A percentile compares a stretch with the other conserved stretches of the same genome.
These are phyloP conservation scores for Panzeria rudis DNA, from an alignment of 2,888 invertebrate species.

Conservation along the genomic window DNA sequence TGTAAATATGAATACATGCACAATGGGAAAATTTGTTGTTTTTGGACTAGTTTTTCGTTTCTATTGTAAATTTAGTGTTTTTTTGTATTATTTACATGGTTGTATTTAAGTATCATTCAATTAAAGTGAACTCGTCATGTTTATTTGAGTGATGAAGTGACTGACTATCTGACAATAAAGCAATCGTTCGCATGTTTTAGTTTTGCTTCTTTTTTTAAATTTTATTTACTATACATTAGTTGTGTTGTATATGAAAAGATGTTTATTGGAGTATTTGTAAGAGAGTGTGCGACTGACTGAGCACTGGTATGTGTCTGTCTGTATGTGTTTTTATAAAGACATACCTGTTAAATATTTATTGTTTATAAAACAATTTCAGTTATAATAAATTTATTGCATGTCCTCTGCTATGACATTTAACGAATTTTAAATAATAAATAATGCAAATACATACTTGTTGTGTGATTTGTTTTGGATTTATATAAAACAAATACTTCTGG, in stretches of 20 bases:
- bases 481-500: not conserved
- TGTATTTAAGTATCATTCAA: constrained; percentile 51
- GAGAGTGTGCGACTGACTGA: not conserved
- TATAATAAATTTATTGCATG: constrained; percentile 56
- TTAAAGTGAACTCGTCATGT: constrained; percentile 32
- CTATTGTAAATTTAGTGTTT: constrained; percentile 11
- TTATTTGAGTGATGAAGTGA: constrained; percentile 20
- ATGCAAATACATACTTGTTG: constrained; percentile 37
- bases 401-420: constrained; percentile 40
- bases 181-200: constrained; percentile 28
- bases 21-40: not conserved
- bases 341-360: constrained; percentile 44
- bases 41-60: not conserved
- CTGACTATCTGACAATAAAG: constrained; percentile 7
- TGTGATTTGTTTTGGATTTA: constrained; percentile 13
- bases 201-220: constrained; percentile 2
- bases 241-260: not conserved
- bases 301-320: constrained; percentile 11
- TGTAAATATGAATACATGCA: not conserved
- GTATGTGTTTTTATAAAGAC: constrained; percentile 26
- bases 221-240: not conserved
- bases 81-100: constrained; percentile 26
- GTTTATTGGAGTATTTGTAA: not conserved
- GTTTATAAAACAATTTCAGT: constrained; percentile 26
- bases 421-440: constrained; percentile 36